Conservation (phyloP, 2,888 invertebrate genomes). For the Xestia xanthographa region DNA sequence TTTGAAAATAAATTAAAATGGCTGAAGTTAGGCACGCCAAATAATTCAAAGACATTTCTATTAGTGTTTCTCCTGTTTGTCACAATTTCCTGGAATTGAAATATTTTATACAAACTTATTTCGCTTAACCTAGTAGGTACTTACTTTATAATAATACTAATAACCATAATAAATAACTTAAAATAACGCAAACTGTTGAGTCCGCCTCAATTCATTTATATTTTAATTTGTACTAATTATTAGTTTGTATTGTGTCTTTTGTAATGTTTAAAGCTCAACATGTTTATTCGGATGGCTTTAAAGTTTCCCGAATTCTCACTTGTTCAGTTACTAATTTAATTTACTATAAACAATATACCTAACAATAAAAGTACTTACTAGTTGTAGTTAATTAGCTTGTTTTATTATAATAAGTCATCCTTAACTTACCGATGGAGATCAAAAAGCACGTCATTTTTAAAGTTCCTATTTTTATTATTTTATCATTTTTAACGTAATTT, state of each 20-base stretch:
- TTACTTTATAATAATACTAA: constrained; percentile 6
- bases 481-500: constrained; percentile 67
- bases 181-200: constrained; percentile 36
- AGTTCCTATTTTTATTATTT: constrained; percentile 79
- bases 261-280: constrained; percentile 7
- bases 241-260: constrained; percentile 37
- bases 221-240: constrained; percentile 42
- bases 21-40: neutral
- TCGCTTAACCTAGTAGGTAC: constrained; percentile 16
- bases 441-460: constrained; percentile 73
- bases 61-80: constrained; percentile 5
- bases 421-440: constrained; percentile 54
- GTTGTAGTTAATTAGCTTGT: constrained; percentile 46
- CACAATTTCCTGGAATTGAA: constrained; percentile 11
- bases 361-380: constrained; percentile 70
- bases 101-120: neutral
- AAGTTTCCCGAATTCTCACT: constrained; percentile 4
- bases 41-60: neutral
- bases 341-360: constrained; percentile 17
- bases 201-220: constrained; percentile 61
- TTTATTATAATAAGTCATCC: constrained; percentile 37
- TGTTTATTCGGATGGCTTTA: constrained; percentile 4
- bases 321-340: constrained; percentile 38
- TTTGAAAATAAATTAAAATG: neutral
- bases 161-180: constrained; percentile 4